phyloP scores from a whole-genome alignment of 2,888 invertebrate species.

The Pandemis cinnamomeana region DNA sequence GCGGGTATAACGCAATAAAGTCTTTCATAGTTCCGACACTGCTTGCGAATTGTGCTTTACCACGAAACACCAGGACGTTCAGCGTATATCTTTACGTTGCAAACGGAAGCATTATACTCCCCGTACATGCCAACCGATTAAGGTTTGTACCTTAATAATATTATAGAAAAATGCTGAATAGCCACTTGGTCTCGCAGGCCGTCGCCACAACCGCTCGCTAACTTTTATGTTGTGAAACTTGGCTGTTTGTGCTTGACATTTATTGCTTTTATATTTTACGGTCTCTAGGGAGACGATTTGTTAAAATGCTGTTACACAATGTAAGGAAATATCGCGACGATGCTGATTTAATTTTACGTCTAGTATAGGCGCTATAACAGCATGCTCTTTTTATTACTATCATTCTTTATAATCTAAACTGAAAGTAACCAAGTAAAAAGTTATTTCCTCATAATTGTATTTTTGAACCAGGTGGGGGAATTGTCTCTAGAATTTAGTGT shows the following conservation, averaged over 20 bases:
- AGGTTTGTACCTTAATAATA: constrained; percentile 51
- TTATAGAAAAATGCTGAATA: constrained; percentile 69
- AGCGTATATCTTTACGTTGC: constrained; percentile 23
- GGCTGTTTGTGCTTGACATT: constrained; percentile 76
- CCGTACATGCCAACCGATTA: constrained; percentile 43
- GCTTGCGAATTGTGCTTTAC: constrained; percentile 22
- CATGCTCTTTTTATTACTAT: background rate
- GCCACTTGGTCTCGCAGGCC: constrained; percentile 62
- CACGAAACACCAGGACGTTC: constrained; percentile 32
- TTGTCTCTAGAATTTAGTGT: no score
- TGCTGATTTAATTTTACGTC: constrained; percentile 33
- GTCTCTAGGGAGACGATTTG: constrained; percentile 62
- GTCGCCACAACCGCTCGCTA: constrained; percentile 63
- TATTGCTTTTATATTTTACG: constrained; percentile 80
- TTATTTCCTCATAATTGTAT: no score
- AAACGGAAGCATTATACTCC: constrained; percentile 39
- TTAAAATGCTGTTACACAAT: constrained; percentile 62
- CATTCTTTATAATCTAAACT: background rate
- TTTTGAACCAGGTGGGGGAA: no score
- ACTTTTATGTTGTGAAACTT: constrained; percentile 78
- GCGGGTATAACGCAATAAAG: constrained; percentile 19
- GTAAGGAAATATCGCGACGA: constrained; percentile 40
- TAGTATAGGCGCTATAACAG: background rate
- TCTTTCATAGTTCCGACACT: constrained; percentile 20
- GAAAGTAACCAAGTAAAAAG: no score